A percentile compares a stretch with the other conserved stretches of the same genome.
Conservation (phyloP, 2,113 vertebrate species). For the Dinomys branickii region DNA sequence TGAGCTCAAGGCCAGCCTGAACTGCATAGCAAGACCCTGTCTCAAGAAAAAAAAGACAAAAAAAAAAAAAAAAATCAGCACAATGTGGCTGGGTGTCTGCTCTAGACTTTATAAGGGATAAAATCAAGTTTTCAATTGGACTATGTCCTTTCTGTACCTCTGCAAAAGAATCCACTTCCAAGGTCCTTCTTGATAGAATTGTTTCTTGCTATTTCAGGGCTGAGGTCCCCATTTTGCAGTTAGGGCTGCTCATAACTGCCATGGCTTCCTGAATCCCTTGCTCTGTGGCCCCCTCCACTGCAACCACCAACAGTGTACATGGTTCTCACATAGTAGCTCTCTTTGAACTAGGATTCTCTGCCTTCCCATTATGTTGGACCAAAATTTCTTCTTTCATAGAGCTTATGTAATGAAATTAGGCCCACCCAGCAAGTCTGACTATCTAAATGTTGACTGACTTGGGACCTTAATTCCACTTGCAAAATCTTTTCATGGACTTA, state of each 20-base stretch:
- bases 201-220: not conserved
- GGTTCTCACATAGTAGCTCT: not conserved
- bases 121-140: not conserved
- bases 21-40: no score
- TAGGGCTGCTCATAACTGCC: not conserved
- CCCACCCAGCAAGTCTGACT: not conserved
- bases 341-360: not conserved
- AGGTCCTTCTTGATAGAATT: conserved; percentile 1
- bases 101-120: not conserved
- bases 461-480: conserved; percentile 36
- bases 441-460: conserved; percentile 46
- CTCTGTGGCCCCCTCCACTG: not conserved
- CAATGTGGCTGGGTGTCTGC: not conserved
- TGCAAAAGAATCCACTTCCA: not conserved
- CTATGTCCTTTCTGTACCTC: not conserved
- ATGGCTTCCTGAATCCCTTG: not conserved
- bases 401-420: conserved; percentile 8
- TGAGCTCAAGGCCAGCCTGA: no score
- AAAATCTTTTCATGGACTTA: conserved; percentile 10
- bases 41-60: no score
- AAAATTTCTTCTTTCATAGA: conserved; percentile 4
- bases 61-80: no score
- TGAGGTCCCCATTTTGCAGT: not conserved
- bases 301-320: not conserved
- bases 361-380: not conserved